Base-by-base conservation (phyloP, 1,140 invertebrate species). In the Sycobia sp. region DNA sequence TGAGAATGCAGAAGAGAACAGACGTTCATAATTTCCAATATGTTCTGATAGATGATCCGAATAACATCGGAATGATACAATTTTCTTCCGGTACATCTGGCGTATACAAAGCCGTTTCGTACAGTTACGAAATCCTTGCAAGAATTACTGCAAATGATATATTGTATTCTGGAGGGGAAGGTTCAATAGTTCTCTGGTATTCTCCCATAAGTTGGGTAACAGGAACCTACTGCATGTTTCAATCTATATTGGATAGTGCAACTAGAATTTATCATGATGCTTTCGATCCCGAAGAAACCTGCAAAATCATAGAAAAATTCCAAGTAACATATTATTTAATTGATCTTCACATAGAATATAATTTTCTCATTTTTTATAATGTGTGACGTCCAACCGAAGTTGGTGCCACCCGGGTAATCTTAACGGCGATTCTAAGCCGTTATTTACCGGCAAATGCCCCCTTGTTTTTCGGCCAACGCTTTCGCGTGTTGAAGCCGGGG, bases 21-120 rank as follows among this genome's bases (percentile, higher is more conserved):
- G n/a, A n/a, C n/a, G n/a, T n/a, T n/a, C n/a, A n/a, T n/a, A n/a
- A n/a, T n/a, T n/a, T n/a, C n/a, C n/a, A n/a, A n/a, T n/a, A n/a
- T n/a, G n/a, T n/a, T n/a, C n/a, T n/a, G n/a, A 58, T 69, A 11
- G 13, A 63, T 36, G 56, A 62, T 38, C 27, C 65, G 20, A 44
- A 67, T 20, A 43, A 66, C 13, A 59, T 67, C 10, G 71, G 68
- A 20, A 29, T 76, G 2, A 68, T 80, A 34, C 59, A 79, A 23
- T 71, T 67, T 36, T 71, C 74, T 1, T 74, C 73, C 11, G 74
- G 74, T 44, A 72, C 68, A 1, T 72, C 74, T 1, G 72, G 73
- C 13, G 20, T 68, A 0, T 67, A 71, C 1, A 76, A 76, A 46
- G 71, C 67, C 13, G 66, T 67, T 7, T 13, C 63, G 2, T 60